These are phyloP conservation scores for Onchidella celtica DNA, from an alignment of 2,888 invertebrate genomes.

Conservation along the genomic window DNA sequence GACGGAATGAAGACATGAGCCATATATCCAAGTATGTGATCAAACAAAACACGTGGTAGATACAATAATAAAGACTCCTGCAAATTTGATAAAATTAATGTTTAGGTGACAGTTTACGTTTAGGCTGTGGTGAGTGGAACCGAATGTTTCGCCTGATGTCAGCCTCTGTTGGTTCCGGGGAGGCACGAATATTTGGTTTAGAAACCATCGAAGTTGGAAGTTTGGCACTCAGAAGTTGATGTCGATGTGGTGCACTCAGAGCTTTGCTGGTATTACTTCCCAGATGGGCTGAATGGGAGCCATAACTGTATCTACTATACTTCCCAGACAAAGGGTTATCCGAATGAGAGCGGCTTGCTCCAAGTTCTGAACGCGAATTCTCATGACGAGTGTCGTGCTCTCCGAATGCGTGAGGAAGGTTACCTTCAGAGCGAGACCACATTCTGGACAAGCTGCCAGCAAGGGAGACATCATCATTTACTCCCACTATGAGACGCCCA, in stretches of 20 bases:
- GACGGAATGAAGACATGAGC: too few relatives aligned
- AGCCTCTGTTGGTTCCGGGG: background rate
- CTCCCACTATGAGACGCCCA: conserved; percentile 17
- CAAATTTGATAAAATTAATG: background rate
- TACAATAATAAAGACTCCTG: too few relatives aligned
- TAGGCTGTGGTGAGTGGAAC: conserved; percentile 9
- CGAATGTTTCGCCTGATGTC: background rate
- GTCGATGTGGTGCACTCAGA: background rate
- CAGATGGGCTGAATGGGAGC: too few relatives aligned
- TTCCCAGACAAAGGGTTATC: too few relatives aligned
- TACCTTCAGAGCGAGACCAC: conserved; percentile 32
- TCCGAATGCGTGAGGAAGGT: background rate
- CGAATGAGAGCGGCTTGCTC: background rate
- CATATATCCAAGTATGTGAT: too few relatives aligned
- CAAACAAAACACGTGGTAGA: too few relatives aligned
- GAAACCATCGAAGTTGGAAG: background rate
- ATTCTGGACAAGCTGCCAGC: background rate
- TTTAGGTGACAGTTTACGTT: background rate
- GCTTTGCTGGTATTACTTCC: background rate
- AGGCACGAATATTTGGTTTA: background rate
- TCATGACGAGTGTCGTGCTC: background rate
- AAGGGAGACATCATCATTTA: conserved; percentile 1
- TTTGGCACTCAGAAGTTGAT: background rate
- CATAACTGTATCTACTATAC: too few relatives aligned
- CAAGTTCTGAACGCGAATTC: background rate